phyloP scores from a whole-genome alignment of 2,888 invertebrate species.

The Hemithea aestivaria region DNA sequence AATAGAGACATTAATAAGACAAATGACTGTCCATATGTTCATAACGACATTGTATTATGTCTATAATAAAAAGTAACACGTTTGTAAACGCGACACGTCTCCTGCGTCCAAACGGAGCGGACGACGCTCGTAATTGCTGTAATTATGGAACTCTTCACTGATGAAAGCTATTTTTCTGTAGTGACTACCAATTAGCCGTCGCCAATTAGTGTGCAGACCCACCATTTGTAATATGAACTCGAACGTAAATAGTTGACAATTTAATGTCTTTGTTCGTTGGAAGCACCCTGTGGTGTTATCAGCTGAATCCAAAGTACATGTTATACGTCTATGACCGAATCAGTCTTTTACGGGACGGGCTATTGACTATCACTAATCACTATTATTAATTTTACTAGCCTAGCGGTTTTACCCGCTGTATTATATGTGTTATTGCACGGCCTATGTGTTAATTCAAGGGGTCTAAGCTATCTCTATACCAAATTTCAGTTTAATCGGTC shows the following conservation, averaged over 20 bases:
- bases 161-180: slow-evolving; percentile 73
- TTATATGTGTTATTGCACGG: no score
- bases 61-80: slow-evolving; percentile 14
- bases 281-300: no score
- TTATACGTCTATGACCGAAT: no score
- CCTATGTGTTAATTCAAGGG: no score
- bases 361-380: no score
- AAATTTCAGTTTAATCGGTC: no score
- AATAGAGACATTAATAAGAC: slow-evolving; percentile 12
- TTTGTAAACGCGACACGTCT: slow-evolving; percentile 66
- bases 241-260: slow-evolving; percentile 39
- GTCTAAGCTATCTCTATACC: no score
- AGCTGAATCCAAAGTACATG: no score
- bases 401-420: no score
- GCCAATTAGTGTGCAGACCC: slow-evolving; percentile 60
- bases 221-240: slow-evolving; percentile 61
- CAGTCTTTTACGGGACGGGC: no score
- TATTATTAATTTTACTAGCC: no score
- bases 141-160: slow-evolving; percentile 74
- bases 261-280: slow-evolving; percentile 4
- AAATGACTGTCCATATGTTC: slow-evolving; percentile 15
- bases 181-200: slow-evolving; percentile 69
- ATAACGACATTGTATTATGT: slow-evolving; percentile 11
- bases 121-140: slow-evolving; percentile 63
- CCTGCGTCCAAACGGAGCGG: slow-evolving; percentile 56